phyloP scores from a whole-genome alignment of 2,113 vertebrate genomes.

The Phainopepla nitens region DNA sequence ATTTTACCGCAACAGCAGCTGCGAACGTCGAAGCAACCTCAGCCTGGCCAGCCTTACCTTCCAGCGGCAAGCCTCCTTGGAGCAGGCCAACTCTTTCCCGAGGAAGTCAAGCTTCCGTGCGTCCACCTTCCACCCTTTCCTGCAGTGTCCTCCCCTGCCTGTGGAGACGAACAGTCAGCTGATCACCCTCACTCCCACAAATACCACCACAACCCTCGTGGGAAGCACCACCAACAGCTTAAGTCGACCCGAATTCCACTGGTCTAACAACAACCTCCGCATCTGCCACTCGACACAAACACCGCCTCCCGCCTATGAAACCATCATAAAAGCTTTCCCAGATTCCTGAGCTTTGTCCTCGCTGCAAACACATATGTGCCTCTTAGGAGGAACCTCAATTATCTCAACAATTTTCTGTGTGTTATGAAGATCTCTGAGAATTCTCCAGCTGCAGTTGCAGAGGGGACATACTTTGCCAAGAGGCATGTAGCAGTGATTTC shows the following conservation, averaged over 20 bases:
- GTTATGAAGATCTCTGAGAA: background rate
- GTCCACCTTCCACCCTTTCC: slow-evolving; percentile 93
- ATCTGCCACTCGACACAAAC: slow-evolving; percentile 79
- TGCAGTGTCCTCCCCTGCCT: slow-evolving; percentile 86
- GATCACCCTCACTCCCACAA: slow-evolving; percentile 80
- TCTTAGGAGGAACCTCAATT: background rate
- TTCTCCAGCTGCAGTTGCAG: background rate
- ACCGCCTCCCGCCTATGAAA: slow-evolving; percentile 90
- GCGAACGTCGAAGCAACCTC: slow-evolving; percentile 91
- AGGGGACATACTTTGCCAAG: background rate
- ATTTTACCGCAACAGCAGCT: slow-evolving; percentile 88
- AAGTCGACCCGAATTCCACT: slow-evolving; percentile 83
- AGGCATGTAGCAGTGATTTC: background rate
- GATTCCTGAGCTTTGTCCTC: slow-evolving; percentile 74
- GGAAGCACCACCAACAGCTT: slow-evolving; percentile 61
- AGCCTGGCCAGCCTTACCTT: slow-evolving; percentile 92
- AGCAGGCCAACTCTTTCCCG: slow-evolving; percentile 83
- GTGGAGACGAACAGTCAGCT: slow-evolving; percentile 87
- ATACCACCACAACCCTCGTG: slow-evolving; percentile 59
- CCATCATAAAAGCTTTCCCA: slow-evolving; percentile 92
- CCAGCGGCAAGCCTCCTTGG: slow-evolving; percentile 86
- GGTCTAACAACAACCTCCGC: slow-evolving; percentile 82
- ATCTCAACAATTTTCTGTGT: background rate
- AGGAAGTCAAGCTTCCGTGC: slow-evolving; percentile 91
- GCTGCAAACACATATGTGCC: fast-evolving